phyloP scores from a whole-genome alignment of 2,113 vertebrate genomes.

The Silurus meridionalis region DNA sequence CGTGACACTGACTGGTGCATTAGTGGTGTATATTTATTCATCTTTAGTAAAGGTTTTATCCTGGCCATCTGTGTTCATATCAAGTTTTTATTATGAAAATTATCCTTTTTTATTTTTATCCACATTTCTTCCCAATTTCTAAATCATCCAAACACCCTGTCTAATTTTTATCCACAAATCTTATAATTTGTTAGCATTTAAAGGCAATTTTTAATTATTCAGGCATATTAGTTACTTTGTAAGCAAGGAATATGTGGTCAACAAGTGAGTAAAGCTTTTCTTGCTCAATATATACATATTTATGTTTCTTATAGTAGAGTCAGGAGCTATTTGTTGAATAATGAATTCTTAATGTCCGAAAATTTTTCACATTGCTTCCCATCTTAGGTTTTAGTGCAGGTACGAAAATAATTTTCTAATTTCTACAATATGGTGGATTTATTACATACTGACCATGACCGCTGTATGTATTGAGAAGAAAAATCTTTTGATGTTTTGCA shows the following conservation, averaged over 20 bases:
- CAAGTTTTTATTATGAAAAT: too few relatives aligned
- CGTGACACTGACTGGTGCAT: too few relatives aligned
- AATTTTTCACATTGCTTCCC: neutral
- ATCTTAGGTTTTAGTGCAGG: neutral
- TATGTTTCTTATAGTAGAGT: neutral
- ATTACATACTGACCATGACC: neutral
- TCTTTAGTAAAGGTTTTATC: too few relatives aligned
- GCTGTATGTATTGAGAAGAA: neutral
- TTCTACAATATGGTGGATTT: neutral
- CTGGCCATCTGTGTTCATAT: too few relatives aligned
- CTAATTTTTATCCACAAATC: neutral
- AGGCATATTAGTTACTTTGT: neutral
- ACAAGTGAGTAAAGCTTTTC: too few relatives aligned
- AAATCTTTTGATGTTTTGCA: neutral
- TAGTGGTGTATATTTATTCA: too few relatives aligned
- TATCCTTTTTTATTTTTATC: too few relatives aligned
- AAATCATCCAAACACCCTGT: neutral
- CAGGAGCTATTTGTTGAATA: neutral
- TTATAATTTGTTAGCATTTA: neutral
- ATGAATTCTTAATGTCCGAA: neutral
- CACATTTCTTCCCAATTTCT: too few relatives aligned
- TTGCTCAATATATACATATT: too few relatives aligned
- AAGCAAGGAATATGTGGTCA: neutral
- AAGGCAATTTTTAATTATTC: neutral
- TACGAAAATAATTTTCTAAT: neutral